Base-by-base conservation (phyloP, 2,797 vertebrate genomes). In the Phyllotis vaccarum region DNA sequence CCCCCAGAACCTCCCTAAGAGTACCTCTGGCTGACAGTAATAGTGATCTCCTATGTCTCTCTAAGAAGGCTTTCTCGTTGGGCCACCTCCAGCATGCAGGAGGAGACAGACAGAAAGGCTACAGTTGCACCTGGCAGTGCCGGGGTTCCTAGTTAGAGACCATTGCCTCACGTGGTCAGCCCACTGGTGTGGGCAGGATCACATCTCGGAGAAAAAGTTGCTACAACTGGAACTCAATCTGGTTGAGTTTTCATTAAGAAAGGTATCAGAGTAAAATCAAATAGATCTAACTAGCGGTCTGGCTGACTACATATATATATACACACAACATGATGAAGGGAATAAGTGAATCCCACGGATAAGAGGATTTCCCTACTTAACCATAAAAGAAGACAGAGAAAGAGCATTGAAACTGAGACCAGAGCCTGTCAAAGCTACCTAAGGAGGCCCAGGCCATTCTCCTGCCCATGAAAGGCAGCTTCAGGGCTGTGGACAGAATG, bases 281-380 rank as follows among this genome's bases (percentile, higher is more conserved):
- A 92, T 90, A 88, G 68, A 93, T 83, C 89, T 54, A 79, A 43
- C 40, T 22, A 49, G 46, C 9, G 40, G 78, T 88, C 80, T 95
- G 86, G 27, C 76, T 92, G 54, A 92, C 49, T 86, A 43, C 68
- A 89, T 86, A 86, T 75, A 89, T 86, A 89, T 52, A 86, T 75
- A 89, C 82, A 89, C 46, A 78, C 80, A 58, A 37, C 62, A 85
- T 49, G 85, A 10, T 11, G 54, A 97, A 78, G 11, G 22, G 94
- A 81, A 96, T 97, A 97, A 86, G 94, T 98, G 98, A 97, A 97
- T 97, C 98, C 98, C 97, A 94, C 68, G 21, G 88, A 98, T 98
- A 97, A 93, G 95, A 98, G 97, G 97, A 98, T 98, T 98, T 98
- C 97, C 98, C 98, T 97, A 96, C 97, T 98, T 97, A 97, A 98